Evolutionary conservation across 1,140 invertebrate species (phyloP), one percentile per base, ranked within the genome.

Genomic region (Trichonephila clavipes): DNA sequence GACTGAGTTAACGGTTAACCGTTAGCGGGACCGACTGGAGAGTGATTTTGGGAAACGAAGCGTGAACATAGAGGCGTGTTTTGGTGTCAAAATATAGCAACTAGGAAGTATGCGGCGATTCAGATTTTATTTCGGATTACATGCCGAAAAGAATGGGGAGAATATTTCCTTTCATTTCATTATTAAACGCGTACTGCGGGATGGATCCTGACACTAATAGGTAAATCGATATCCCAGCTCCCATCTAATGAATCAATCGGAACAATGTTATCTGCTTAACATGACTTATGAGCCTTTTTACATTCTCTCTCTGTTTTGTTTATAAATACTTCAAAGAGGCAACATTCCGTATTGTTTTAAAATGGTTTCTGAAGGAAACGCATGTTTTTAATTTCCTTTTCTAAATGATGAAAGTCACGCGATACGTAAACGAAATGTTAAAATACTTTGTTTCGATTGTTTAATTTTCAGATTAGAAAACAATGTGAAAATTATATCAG

Each of bases 11-110:
- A 21, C 18, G 44, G 8, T 14, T 4, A 19, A 10, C 7, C 21
- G 19, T 83, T 83, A 83, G n/a, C 81, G 40, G n/a, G 81, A 8
- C 51, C 51, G 51, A 7, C 18, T 2, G 24, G 18, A 83, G 81
- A 83, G 81, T 51, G 81, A 83, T 24, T 83, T 51, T 83, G 4
- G 44, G 40, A 19, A 83, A 10, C 81, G 3, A 24, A 83, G 81
- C 81, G 81, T 83, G 51, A 14, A 58, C 4, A 34, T 7, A 21
- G 77, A 24, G 40, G 44, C 81, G 81, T 12, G 81, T 44, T 59
- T 59, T 24, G 21, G 19, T 21, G 81, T 83, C 81, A 58, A 83
- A 81, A 83, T 83, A 58, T 83, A 83, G 81, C 81, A 83, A 83
- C 81, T 83, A 83, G 81, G 81, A 83, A 83, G 81, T 83, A 21